These are phyloP conservation scores for Calliopum simillimum DNA, from an alignment of 2,888 invertebrate species.

Conservation along the genomic window DNA sequence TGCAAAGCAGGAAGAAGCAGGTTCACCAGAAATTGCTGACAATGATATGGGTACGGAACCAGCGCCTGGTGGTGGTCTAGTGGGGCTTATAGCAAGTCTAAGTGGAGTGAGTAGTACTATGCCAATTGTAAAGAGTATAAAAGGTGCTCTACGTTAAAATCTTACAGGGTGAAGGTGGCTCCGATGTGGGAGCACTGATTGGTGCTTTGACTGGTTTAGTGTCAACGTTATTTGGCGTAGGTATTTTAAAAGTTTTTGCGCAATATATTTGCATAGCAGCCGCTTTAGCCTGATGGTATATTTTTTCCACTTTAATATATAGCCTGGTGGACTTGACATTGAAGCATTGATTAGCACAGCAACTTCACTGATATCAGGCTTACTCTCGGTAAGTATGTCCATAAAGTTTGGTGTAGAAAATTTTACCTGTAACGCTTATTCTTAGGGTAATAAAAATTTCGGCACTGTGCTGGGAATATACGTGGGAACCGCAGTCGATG, in stretches of 20 bases:
- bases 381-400: conserved; percentile 56
- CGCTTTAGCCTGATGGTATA: not conserved
- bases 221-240: conserved; percentile 65
- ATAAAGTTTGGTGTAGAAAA: not conserved
- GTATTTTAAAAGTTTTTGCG: conserved; percentile 24
- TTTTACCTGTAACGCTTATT: not conserved
- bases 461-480: conserved; percentile 65
- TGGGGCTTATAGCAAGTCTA: conserved; percentile 63
- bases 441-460: conserved; percentile 64
- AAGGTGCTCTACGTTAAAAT: not conserved
- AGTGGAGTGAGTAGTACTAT: conserved; percentile 62
- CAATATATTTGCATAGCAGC: not conserved
- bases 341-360: conserved; percentile 60
- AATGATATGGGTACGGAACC: conserved; percentile 20
- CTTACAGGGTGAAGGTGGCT: conserved; percentile 65
- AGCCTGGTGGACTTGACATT: conserved; percentile 66
- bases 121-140: not conserved
- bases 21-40: conserved; percentile 42
- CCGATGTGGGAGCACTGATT: conserved; percentile 66
- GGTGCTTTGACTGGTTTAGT: conserved; percentile 65
- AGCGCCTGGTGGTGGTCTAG: conserved; percentile 57
- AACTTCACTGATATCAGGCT: conserved; percentile 62
- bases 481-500: conserved; percentile 65
- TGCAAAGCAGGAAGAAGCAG: conserved; percentile 47
- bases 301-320: not conserved